Conservation (phyloP, 35 echinoderm and acorn worm species). For the Apostichopus parvimensis region DNA sequence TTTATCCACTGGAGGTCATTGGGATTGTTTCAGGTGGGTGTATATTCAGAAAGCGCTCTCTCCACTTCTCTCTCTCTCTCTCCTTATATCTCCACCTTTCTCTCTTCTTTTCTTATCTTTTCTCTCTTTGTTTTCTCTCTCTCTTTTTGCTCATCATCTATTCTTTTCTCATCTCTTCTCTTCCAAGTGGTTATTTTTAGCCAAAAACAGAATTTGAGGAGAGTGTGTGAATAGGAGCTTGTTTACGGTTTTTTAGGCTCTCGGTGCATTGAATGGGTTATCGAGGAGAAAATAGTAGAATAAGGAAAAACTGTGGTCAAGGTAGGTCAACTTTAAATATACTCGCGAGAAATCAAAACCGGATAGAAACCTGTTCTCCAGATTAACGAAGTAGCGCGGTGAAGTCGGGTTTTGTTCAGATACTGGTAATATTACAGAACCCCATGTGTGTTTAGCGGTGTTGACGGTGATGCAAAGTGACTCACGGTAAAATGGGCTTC, state of each 20-base stretch:
- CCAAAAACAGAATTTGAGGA: not conserved
- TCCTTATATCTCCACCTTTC: no score
- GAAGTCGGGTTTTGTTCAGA: no score
- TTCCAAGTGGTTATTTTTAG: not conserved
- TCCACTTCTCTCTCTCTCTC: not conserved
- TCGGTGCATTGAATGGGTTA: not conserved
- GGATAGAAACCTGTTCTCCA: not conserved
- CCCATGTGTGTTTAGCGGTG: no score
- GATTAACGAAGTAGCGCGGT: not conserved
- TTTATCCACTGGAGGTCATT: not conserved
- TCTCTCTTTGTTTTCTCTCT: not conserved
- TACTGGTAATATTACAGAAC: no score
- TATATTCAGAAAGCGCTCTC: not conserved
- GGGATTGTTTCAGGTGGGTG: not conserved
- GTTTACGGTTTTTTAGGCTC: not conserved
- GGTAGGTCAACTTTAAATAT: not conserved
- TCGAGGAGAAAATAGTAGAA: not conserved
- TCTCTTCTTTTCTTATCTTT: no score
- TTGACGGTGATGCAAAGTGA: no score
- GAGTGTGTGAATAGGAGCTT: not conserved
- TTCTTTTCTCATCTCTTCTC: no score
- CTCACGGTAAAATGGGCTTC: no score
- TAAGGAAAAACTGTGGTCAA: not conserved
- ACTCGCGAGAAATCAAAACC: not conserved
- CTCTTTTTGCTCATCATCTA: not conserved